Evolutionary conservation across 1,140 invertebrate genomes (phyloP), one percentile per base, ranked within the genome.

Genomic region (Olivierus martensii): DNA sequence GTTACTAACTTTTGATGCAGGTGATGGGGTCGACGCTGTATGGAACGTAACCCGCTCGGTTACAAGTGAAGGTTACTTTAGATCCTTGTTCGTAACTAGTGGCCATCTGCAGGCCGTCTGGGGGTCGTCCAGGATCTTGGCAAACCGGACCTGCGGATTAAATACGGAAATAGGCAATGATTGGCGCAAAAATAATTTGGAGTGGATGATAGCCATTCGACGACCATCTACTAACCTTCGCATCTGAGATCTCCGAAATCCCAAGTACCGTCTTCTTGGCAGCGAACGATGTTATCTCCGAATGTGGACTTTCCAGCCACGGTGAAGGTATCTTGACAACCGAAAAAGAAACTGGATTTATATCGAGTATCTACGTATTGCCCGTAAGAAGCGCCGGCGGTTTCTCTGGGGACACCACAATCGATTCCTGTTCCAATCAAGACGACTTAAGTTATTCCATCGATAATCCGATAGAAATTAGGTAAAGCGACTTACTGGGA

Each of bases 201-300:
- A n/a, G n/a, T n/a, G n/a, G n/a, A n/a, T n/a, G n/a, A n/a, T n/a
- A n/a, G n/a, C n/a, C n/a, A n/a, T n/a, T n/a, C n/a, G n/a, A n/a
- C n/a, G n/a, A n/a, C n/a, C n/a, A 38, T n/a, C 9, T 28, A 28
- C 28, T 4, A 28, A 58, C 57, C 91, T 74, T 95, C 90, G 65
- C 93, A 98, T 45, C 90, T 75, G n/a, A 98, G 72, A 68, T 95
- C 88, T 7, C 92, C 92, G 69, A 96, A 94, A 71, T 97, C 93
- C 93, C 93, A 97, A 46, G 88, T 82, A 4, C 87, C 88, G 65
- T 91, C 90, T 3, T 81, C 81, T 71, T 85, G 83, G 70, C 92
- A 97, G 35, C 83, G 79, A 0, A 96, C 88, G 18, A 91, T 82
- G 64, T 93, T 91, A 62, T 96, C 90, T 59, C 88, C 83, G 57